phyloP scores from a whole-genome alignment of 2,113 vertebrate species.

The Porphyrio hochstetteri region DNA sequence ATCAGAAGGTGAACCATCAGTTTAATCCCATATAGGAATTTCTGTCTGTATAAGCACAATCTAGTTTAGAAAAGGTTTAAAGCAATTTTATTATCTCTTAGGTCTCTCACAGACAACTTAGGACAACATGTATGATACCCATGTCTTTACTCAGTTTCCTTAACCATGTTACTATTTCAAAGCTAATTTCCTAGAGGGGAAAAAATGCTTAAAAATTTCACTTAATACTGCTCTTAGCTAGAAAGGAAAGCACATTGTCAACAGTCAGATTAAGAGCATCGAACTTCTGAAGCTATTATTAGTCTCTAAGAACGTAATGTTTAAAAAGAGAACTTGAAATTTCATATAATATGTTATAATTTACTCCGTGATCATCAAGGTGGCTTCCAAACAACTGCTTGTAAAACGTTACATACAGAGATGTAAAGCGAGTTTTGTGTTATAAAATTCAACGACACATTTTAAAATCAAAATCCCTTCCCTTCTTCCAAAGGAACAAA shows the following conservation, averaged over 20 bases:
- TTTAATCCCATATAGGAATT: neutral
- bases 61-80: neutral
- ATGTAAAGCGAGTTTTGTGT: neutral
- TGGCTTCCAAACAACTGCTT: neutral
- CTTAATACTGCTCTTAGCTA: neutral
- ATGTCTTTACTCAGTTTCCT: neutral
- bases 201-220: neutral
- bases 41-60: neutral
- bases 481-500: neutral
- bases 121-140: neutral
- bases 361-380: neutral
- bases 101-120: neutral
- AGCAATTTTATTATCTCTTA: neutral
- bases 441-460: neutral
- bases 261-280: neutral
- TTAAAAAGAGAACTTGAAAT: conserved; percentile 1
- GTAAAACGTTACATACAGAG: neutral
- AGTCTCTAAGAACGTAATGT: neutral
- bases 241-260: neutral
- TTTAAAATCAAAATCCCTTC: conserved; percentile 8
- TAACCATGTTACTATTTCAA: neutral
- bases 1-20: neutral
- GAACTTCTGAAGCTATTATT: neutral
- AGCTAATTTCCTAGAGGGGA: neutral
- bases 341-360: neutral